phyloP scores from a whole-genome alignment of 2,888 invertebrate genomes.

The Mylabris sibirica region DNA sequence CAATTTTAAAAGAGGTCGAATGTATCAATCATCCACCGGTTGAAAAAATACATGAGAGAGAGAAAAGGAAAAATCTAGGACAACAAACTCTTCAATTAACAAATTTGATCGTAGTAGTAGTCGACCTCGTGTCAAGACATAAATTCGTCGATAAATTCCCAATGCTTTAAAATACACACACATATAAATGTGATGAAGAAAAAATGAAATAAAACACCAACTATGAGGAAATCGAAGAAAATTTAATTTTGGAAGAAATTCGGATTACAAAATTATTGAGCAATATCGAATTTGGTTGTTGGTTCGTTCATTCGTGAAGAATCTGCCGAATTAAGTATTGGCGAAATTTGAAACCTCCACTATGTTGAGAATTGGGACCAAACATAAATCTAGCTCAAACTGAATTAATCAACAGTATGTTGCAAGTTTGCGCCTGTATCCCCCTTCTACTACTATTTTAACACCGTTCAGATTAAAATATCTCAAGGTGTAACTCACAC shows the following conservation, averaged over 20 bases:
- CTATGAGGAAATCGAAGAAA: not conserved
- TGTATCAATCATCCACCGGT: constrained; percentile 22
- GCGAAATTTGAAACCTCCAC: constrained; percentile 11
- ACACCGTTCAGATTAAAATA: constrained; percentile 11
- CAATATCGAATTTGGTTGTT: not conserved
- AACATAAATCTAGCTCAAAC: constrained; percentile 14
- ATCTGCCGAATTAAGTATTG: not conserved
- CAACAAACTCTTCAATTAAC: constrained; percentile 30
- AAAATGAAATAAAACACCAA: not conserved
- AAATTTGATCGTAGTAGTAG: constrained; percentile 21
- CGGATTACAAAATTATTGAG: not conserved
- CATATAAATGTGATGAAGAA: not conserved
- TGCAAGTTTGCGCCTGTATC: constrained; percentile 2
- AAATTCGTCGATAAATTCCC: constrained; percentile 14
- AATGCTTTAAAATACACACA: not conserved
- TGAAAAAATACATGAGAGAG: constrained; percentile 19
- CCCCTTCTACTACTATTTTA: not conserved
- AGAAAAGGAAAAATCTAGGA: constrained; percentile 19
- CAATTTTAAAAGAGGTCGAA: constrained; percentile 25
- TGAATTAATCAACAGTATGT: constrained; percentile 19
- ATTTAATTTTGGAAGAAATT: not conserved
- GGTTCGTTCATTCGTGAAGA: not conserved
- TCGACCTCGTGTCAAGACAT: constrained; percentile 25
- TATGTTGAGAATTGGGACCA: constrained; percentile 5
- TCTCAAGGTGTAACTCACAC: constrained; percentile 18